Percentiles rank a stretch among this genome's conserved stretches.
Evolutionary conservation across 2,888 invertebrate species (phyloP).

Genomic region (Malthinus flaveolus): DNA sequence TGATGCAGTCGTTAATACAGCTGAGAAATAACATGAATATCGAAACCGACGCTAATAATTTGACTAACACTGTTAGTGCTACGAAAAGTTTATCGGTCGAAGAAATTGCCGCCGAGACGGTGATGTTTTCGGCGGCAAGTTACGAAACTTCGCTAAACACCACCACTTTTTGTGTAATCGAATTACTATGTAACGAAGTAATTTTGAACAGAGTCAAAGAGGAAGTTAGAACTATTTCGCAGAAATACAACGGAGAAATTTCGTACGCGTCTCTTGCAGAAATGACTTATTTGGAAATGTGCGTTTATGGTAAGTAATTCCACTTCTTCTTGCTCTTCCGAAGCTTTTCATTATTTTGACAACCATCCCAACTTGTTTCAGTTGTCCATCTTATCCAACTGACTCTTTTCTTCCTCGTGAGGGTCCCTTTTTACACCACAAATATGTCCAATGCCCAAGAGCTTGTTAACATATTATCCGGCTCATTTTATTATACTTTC

Average conservation of each 20-base stretch:
- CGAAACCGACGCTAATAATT: not conserved
- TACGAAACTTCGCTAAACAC: constrained; percentile 50
- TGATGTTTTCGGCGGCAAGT: constrained; percentile 44
- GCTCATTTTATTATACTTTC: too few species aligned
- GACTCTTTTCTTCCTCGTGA: too few species aligned
- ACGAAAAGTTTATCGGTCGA: constrained; percentile 14
- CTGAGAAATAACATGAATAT: constrained; percentile 2
- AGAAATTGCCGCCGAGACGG: constrained; percentile 38
- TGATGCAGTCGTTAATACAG: constrained; percentile 9
- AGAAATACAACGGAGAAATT: constrained; percentile 49
- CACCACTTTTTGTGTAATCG: constrained; percentile 56
- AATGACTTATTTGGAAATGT: constrained; percentile 56
- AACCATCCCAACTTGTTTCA: too few species aligned
- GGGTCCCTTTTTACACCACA: too few species aligned
- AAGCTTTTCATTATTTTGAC: too few species aligned
- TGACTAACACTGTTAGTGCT: not conserved
- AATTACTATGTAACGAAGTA: constrained; percentile 54
- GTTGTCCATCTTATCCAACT: too few species aligned
- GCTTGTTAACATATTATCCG: too few species aligned
- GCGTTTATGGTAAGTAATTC: constrained; percentile 44
- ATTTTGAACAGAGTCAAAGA: constrained; percentile 52
- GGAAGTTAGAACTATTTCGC: constrained; percentile 52
- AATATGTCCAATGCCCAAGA: too few species aligned
- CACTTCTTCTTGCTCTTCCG: not conserved
- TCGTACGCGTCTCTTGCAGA: constrained; percentile 56